Base-by-base conservation (phyloP, 2,113 vertebrate species). In the Tichodroma muraria region DNA sequence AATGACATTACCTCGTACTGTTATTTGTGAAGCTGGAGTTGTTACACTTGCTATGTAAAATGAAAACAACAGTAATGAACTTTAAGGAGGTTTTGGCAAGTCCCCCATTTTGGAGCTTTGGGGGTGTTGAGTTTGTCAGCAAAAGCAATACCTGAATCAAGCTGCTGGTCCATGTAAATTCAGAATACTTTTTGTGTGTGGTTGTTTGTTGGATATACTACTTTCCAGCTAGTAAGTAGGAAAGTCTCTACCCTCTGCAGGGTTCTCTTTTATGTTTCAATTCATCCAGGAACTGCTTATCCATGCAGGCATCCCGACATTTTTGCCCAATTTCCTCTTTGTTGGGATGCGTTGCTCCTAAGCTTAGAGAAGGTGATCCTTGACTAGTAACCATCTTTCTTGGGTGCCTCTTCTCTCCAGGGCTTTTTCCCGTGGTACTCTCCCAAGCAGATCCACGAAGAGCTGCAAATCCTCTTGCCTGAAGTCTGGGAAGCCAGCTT, bases 1-100 rank as follows among this genome's bases (percentile, higher is more conserved):
- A 6, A 4, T 35, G 27, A 42, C 5, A 6, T 31, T 59, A 6
- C 6, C 3, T 27, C 1, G 0, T 42, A 17, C 45, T 68, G 47
- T 44, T 47, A 11, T 37, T 12, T 19, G 19, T 42, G 56, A 80
- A 64, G 44, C 8, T 76, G 52, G 5, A 75, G 21, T 54, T 9
- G 13, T 79, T 64, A 44, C 7, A 22, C 10, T 27, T 82, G 44
- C 19, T 2, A 1, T 47, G 13, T 72, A 65, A 82, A 72, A 66
- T 24, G 27, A 66, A 75, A 70, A 13, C 69, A 47, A 15, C 27
- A 12, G 8, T 33, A 68, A 44, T 31, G 9, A 27, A 57, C 9
- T 92, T 60, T 4, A 1, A 13, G 22, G 45, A 54, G 13, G 10
- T 71, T 78, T 70, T 73, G 68, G 8, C 22, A 75, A 45, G 18